Conservation (phyloP, 2,888 invertebrate genomes). For the Temnothorax unifasciatus region DNA sequence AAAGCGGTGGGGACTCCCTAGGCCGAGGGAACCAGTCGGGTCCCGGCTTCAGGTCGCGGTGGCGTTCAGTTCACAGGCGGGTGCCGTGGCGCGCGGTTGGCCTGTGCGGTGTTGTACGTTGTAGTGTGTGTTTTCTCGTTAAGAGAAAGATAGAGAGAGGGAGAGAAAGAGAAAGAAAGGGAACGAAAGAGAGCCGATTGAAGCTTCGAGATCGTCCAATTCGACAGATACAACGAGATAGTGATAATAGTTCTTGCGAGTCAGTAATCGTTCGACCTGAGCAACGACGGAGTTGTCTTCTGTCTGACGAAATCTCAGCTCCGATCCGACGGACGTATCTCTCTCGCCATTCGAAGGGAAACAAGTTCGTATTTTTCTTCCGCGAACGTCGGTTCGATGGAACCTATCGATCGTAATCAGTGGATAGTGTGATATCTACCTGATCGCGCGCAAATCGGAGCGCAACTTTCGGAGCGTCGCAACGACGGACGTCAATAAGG, state of each 20-base stretch:
- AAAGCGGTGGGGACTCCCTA: constrained; percentile 75
- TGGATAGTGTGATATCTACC: constrained; percentile 17
- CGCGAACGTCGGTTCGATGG: background rate
- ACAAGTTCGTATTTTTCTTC: background rate
- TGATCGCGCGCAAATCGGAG: constrained; percentile 16
- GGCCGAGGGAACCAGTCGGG: constrained; percentile 82
- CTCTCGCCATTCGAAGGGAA: background rate
- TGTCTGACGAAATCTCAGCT: background rate
- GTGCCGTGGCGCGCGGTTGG: constrained; percentile 82
- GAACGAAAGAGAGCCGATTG: background rate
- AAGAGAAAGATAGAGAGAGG: background rate
- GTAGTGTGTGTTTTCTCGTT: constrained; percentile 16
- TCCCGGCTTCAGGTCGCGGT: constrained; percentile 83
- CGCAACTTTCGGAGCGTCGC: constrained; percentile 29
- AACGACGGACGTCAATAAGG: constrained; percentile 18
- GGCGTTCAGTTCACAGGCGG: constrained; percentile 84
- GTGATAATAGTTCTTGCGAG: background rate
- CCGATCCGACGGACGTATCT: constrained; percentile 20
- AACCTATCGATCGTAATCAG: constrained; percentile 26
- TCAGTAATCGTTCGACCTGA: background rate
- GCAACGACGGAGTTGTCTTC: background rate
- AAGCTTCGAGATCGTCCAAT: background rate
- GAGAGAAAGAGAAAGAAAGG: background rate
- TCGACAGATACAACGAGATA: background rate
- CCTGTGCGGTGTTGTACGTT: constrained; percentile 25